These are phyloP conservation scores for Heliothis subflexa DNA, from an alignment of 1,140 invertebrate species.

Conservation along the genomic window DNA sequence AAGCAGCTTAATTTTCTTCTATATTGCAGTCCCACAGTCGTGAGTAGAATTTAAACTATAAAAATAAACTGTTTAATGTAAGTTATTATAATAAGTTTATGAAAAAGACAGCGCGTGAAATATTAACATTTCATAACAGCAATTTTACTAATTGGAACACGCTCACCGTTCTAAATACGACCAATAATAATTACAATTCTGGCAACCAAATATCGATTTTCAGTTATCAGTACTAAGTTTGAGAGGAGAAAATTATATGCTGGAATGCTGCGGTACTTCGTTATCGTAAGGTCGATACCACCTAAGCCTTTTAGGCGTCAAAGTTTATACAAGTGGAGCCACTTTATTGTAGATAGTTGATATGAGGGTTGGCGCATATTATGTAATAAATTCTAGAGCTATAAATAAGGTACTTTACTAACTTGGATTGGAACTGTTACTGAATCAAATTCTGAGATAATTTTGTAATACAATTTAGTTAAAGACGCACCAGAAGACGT, in stretches of 20 bases:
- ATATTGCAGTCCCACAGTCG: too few species aligned
- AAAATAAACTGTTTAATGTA: too few species aligned
- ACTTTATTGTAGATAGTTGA: slow-evolving; percentile 45
- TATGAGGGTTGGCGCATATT: neutral
- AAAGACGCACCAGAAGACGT: too few species aligned
- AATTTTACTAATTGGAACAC: neutral
- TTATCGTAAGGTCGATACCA: slow-evolving; percentile 10
- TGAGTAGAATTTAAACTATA: too few species aligned
- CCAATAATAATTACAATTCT: slow-evolving; percentile 13
- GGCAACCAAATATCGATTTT: slow-evolving; percentile 19
- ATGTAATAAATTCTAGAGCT: neutral
- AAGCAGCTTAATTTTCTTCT: too few species aligned
- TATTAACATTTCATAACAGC: neutral
- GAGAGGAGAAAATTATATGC: slow-evolving; percentile 5
- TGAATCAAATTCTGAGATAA: too few species aligned
- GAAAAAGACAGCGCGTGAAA: too few species aligned
- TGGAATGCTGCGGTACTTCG: slow-evolving; percentile 14
- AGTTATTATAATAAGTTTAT: too few species aligned
- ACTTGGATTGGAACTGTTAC: too few species aligned
- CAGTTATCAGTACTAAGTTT: slow-evolving; percentile 26
- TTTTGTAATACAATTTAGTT: too few species aligned
- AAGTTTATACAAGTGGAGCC: slow-evolving; percentile 34
- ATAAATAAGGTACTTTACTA: neutral
- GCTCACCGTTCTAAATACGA: neutral
- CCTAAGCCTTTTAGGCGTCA: slow-evolving; percentile 17